Conservation (phyloP, 2,888 invertebrate species). For the Temnothorax unifasciatus region DNA sequence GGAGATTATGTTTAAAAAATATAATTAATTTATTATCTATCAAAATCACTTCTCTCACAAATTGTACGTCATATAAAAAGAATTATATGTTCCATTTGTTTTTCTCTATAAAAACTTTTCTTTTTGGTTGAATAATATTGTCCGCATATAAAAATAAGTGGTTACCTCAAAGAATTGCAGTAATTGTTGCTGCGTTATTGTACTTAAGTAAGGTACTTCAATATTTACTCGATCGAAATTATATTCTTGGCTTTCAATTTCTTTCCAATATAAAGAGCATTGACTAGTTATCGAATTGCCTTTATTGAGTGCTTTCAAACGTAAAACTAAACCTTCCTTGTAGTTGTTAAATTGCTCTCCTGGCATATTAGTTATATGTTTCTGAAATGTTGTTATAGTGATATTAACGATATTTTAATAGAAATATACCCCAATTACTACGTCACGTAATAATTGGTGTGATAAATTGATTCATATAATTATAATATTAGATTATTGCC, state of each 20-base stretch:
- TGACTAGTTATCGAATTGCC: slow-evolving; percentile 87
- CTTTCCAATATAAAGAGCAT: slow-evolving; percentile 93
- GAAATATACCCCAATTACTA: not conserved
- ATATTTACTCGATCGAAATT: slow-evolving; percentile 95
- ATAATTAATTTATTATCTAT: not conserved
- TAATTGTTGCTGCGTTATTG: slow-evolving; percentile 93
- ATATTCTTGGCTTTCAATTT: slow-evolving; percentile 95
- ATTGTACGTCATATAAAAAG: not conserved
- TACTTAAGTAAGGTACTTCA: slow-evolving; percentile 92
- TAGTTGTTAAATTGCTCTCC: slow-evolving; percentile 94
- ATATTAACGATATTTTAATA: slow-evolving; percentile 18
- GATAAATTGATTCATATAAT: too few relatives aligned
- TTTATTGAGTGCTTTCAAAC: slow-evolving; percentile 96
- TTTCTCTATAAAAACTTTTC: not conserved
- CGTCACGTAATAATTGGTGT: too few relatives aligned
- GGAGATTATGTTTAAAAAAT: not conserved
- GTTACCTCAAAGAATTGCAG: slow-evolving; percentile 93
- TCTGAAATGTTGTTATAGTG: slow-evolving; percentile 86
- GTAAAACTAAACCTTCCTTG: slow-evolving; percentile 90
- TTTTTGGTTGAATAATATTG: not conserved
- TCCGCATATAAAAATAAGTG: slow-evolving; percentile 37
- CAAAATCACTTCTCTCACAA: slow-evolving; percentile 8
- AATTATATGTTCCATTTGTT: not conserved
- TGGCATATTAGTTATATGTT: slow-evolving; percentile 90
- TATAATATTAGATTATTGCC: too few relatives aligned